These are phyloP conservation scores for Pasiphila rectangulata DNA, from an alignment of 2,888 invertebrate species.

Conservation along the genomic window DNA sequence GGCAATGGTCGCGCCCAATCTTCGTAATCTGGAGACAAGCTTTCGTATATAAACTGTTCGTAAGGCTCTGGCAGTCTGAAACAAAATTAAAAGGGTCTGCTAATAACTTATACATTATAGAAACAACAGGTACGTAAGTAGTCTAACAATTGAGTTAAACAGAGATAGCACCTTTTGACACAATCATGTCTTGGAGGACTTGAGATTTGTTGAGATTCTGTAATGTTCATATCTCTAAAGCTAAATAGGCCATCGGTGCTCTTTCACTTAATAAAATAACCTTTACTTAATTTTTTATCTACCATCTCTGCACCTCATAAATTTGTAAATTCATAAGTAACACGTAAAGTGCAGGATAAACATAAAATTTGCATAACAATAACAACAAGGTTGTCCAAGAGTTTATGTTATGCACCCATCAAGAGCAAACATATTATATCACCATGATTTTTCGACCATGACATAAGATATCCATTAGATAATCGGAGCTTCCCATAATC, in stretches of 20 bases:
- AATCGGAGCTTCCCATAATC: slow-evolving; percentile 49
- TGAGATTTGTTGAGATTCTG: too few species aligned
- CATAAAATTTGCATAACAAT: slow-evolving; percentile 13
- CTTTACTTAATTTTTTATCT: too few species aligned
- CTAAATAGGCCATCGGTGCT: too few species aligned
- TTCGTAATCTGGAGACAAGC: slow-evolving; percentile 71
- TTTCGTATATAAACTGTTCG: slow-evolving; percentile 70
- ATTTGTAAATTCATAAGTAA: too few species aligned
- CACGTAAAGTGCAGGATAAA: too few species aligned
- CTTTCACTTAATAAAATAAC: background rate
- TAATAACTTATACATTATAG: too few species aligned
- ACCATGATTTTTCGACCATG: slow-evolving; percentile 45
- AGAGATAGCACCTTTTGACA: too few species aligned
- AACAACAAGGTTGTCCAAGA: slow-evolving; percentile 1
- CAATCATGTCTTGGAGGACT: too few species aligned
- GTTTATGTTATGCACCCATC: slow-evolving; percentile 5
- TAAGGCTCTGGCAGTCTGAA: slow-evolving; percentile 68
- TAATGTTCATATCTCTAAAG: too few species aligned
- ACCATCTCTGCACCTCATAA: slow-evolving; percentile 1
- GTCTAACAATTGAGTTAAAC: too few species aligned
- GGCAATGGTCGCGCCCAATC: slow-evolving; percentile 88
- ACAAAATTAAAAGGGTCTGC: slow-evolving; percentile 12
- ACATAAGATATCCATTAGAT: slow-evolving; percentile 57
- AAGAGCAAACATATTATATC: slow-evolving; percentile 4
- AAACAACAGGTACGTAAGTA: too few species aligned